Evolutionary conservation across 2,113 vertebrate genomes (phyloP).

Genomic region (Asarcornis scutulata): DNA sequence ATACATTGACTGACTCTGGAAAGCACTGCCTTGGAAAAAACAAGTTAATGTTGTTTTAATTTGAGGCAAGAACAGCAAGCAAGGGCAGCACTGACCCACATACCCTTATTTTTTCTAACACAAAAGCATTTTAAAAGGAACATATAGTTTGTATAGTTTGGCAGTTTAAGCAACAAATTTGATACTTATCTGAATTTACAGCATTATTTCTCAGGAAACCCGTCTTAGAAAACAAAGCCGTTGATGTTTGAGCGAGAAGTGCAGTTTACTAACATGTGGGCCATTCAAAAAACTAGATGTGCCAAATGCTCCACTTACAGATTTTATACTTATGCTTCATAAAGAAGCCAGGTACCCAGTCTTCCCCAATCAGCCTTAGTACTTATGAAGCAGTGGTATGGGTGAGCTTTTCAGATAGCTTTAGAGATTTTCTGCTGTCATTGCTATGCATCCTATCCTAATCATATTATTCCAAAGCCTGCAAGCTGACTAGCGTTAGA

Average conservation of each 20-base stretch:
- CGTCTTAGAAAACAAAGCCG: background rate
- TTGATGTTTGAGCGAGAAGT: fast-evolving
- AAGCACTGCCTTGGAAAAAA: background rate
- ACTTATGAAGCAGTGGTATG: background rate
- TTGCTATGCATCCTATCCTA: background rate
- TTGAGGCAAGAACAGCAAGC: background rate
- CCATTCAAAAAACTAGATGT: background rate
- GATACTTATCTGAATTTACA: background rate
- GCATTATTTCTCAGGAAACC: background rate
- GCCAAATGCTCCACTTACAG: background rate
- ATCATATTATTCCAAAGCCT: background rate
- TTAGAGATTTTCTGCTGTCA: background rate
- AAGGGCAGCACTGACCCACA: background rate
- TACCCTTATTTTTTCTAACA: background rate
- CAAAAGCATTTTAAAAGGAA: background rate
- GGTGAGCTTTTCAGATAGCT: background rate
- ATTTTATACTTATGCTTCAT: background rate
- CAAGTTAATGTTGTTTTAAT: background rate
- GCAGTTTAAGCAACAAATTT: fast-evolving
- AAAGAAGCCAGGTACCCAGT: fast-evolving
- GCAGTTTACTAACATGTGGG: background rate
- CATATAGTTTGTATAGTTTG: background rate
- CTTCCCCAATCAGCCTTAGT: background rate
- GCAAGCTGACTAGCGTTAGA: background rate
- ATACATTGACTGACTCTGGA: background rate